phyloP scores from a whole-genome alignment of 2,113 vertebrate species.

The Cyprinodon variegatus region DNA sequence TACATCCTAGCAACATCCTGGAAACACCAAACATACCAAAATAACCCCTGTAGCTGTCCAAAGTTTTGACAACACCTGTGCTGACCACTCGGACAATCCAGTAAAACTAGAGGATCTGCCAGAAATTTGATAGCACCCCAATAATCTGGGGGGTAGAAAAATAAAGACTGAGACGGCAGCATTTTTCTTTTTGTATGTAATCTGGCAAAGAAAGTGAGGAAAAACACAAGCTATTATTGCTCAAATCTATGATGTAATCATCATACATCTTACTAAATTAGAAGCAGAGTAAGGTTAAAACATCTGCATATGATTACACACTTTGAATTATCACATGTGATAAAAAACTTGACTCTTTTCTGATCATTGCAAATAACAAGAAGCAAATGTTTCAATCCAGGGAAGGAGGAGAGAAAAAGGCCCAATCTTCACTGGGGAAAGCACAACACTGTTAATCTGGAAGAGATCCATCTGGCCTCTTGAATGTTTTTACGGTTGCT shows the following conservation, averaged over 20 bases:
- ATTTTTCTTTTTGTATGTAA: constrained; percentile 7
- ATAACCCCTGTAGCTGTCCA: constrained; percentile 62
- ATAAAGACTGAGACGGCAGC: constrained; percentile 1
- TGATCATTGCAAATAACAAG: constrained; percentile 42
- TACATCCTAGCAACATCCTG: constrained; percentile 59
- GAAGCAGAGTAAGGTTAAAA: constrained; percentile 12
- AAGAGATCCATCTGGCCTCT: constrained; percentile 57
- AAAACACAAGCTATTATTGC: neutral
- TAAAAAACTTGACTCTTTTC: constrained; percentile 27
- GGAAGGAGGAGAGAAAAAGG: constrained; percentile 37
- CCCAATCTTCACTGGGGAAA: constrained; percentile 42
- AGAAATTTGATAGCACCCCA: constrained; percentile 33
- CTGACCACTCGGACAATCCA: constrained; percentile 25
- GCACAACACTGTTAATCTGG: constrained; percentile 60
- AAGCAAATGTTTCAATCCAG: constrained; percentile 32
- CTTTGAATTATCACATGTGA: constrained; percentile 3
- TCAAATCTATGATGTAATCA: constrained; percentile 6
- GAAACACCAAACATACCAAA: constrained; percentile 69
- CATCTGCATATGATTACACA: constrained; percentile 13
- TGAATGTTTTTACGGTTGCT: constrained; percentile 73
- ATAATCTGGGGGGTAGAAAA: constrained; percentile 7
- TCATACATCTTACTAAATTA: neutral
- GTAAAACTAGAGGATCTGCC: constrained; percentile 19
- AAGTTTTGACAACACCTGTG: constrained; percentile 64
- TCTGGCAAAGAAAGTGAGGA: constrained; percentile 17